Evolutionary conservation across 2,113 vertebrate genomes (phyloP).

Genomic region (Hassar affinis): DNA sequence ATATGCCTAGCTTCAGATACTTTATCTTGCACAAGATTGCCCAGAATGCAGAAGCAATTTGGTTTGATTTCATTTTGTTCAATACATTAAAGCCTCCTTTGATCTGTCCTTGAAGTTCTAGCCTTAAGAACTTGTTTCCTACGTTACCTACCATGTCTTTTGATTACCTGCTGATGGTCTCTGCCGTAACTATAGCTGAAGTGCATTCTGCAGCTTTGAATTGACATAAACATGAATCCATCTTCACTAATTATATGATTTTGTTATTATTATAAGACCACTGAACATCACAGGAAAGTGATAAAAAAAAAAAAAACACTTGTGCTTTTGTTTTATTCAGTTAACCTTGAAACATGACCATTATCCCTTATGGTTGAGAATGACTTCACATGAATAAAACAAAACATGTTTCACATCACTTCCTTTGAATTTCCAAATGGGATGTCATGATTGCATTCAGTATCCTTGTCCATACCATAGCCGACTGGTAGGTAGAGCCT

Average conservation of each 20-base stretch:
- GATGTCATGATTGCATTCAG: neutral
- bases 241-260: neutral
- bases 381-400: no score
- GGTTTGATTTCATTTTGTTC: neutral
- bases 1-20: neutral
- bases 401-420: neutral
- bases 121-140: no score
- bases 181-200: neutral
- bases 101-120: neutral
- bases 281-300: neutral
- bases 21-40: neutral
- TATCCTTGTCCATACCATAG: slow-evolving; percentile 79
- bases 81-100: neutral
- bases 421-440: neutral
- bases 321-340: neutral
- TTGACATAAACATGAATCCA: neutral
- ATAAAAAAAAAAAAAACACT: neutral
- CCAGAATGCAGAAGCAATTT: neutral
- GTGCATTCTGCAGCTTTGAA: neutral
- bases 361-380: neutral
- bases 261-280: neutral
- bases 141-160: neutral
- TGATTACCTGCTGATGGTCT: neutral
- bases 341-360: neutral
- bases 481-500: slow-evolving; percentile 90